phyloP scores from a whole-genome alignment of 2,888 invertebrate genomes.

The Torymus aiolomorphi region DNA sequence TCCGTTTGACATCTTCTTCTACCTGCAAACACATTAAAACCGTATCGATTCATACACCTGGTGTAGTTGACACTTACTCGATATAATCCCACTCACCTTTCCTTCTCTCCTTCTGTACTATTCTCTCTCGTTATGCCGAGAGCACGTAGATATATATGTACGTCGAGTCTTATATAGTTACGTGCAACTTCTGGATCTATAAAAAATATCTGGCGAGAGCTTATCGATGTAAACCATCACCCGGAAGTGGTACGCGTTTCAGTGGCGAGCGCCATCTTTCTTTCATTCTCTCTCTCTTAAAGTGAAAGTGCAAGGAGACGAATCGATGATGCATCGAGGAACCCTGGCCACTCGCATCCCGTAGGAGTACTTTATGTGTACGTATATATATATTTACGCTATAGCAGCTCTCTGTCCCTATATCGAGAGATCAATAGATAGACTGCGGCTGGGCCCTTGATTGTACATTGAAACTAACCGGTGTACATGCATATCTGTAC shows the following conservation, averaged over 20 bases:
- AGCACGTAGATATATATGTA: no score
- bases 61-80: not conserved
- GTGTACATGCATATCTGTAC: not conserved
- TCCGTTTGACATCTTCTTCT: constrained; percentile 10
- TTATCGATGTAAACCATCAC: constrained; percentile 52
- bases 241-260: constrained; percentile 37
- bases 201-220: not conserved
- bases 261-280: not conserved
- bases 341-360: not conserved
- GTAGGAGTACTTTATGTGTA: not conserved
- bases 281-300: not conserved
- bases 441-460: constrained; percentile 14
- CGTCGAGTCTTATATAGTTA: no score
- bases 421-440: constrained; percentile 15
- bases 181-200: not conserved
- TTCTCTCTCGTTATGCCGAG: no score
- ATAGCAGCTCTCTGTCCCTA: not conserved
- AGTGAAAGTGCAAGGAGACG: constrained; percentile 48
- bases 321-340: constrained; percentile 33
- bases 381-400: not conserved
- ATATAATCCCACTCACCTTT: constrained; percentile 33
- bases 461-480: constrained; percentile 1
- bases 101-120: no score
- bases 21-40: constrained; percentile 18
- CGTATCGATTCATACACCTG: constrained; percentile 9